phyloP scores from a whole-genome alignment of 2,888 invertebrate genomes.

The Copidosoma aretas region DNA sequence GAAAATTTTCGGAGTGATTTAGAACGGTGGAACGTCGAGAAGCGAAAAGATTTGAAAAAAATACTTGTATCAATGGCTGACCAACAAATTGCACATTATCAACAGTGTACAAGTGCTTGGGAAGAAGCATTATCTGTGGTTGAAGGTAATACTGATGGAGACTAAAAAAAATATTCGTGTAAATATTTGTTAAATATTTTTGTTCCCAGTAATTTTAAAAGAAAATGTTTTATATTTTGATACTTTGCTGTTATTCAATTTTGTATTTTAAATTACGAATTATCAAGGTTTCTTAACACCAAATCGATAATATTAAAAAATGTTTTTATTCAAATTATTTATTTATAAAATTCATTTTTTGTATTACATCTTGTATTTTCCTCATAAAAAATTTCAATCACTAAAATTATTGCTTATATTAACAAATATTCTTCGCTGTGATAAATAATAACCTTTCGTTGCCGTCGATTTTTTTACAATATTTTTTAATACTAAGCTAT shows the following conservation, averaged over 20 bases:
- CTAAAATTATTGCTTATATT: conserved; percentile 33
- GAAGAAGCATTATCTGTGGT: conserved; percentile 63
- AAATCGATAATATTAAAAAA: too few species aligned
- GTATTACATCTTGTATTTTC: conserved; percentile 25
- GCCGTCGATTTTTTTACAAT: conserved; percentile 19
- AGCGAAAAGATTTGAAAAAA: conserved; percentile 70
- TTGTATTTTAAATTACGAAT: conserved; percentile 29
- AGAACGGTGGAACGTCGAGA: conserved; percentile 72
- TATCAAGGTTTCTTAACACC: too few species aligned
- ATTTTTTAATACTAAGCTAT: conserved; percentile 37
- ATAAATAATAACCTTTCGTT: conserved; percentile 40
- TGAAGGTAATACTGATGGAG: conserved; percentile 53
- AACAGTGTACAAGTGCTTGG: conserved; percentile 68
- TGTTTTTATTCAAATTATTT: conserved; percentile 25
- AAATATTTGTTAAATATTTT: conserved; percentile 36
- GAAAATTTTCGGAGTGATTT: conserved; percentile 73
- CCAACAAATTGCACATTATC: conserved; percentile 71
- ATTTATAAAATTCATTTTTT: conserved; percentile 21
- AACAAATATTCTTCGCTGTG: conserved; percentile 37
- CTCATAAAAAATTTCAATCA: conserved; percentile 18
- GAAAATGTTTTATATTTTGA: conserved; percentile 12
- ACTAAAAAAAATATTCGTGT: conserved; percentile 51
- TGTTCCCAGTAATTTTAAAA: conserved; percentile 3
- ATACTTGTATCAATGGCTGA: conserved; percentile 70
- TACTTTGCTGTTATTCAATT: conserved; percentile 18